These are phyloP conservation scores for Gadus chalcogrammus DNA, from an alignment of 2,113 vertebrate species.

Conservation along the genomic window DNA sequence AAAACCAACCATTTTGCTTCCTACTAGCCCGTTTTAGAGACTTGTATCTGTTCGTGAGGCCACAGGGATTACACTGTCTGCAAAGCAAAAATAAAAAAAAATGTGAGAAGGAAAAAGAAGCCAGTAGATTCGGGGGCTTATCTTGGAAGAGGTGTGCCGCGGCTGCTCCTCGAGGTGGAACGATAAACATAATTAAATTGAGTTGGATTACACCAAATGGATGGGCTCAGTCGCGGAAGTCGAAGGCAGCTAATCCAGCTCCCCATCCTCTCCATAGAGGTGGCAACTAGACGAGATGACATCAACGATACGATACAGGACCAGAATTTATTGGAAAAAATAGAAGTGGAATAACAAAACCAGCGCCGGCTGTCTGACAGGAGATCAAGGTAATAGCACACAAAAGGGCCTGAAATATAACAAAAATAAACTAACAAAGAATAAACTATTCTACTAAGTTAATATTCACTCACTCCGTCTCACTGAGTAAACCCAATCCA, in stretches of 20 bases:
- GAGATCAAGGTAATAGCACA: too few species aligned
- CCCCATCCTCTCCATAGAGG: conserved; percentile 68
- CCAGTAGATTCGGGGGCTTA: conserved; percentile 62
- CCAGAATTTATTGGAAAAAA: too few species aligned
- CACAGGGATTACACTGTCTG: conserved; percentile 52
- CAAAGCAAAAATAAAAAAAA: not conserved
- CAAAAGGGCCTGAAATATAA: too few species aligned
- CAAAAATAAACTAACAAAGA: too few species aligned
- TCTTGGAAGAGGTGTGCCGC: conserved; percentile 61
- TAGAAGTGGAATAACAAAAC: too few species aligned
- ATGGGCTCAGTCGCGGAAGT: conserved; percentile 68
- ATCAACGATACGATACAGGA: conserved; percentile 48
- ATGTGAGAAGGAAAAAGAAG: conserved; percentile 51
- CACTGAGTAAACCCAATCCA: too few species aligned
- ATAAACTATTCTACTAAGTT: too few species aligned
- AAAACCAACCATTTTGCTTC: conserved; percentile 40
- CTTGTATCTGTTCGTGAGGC: conserved; percentile 60
- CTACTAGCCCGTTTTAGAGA: conserved; percentile 52
- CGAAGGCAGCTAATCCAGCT: conserved; percentile 68
- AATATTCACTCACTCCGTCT: too few species aligned
- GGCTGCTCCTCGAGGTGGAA: conserved; percentile 60
- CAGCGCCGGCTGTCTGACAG: too few species aligned
- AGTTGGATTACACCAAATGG: conserved; percentile 74
- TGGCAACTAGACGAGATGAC: conserved; percentile 57
- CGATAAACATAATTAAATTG: conserved; percentile 77